A percentile compares a stretch with the other conserved stretches of the same genome.
Conservation (phyloP, 53 echinoderm and acorn worm genomes). For the Crossaster papposus region DNA sequence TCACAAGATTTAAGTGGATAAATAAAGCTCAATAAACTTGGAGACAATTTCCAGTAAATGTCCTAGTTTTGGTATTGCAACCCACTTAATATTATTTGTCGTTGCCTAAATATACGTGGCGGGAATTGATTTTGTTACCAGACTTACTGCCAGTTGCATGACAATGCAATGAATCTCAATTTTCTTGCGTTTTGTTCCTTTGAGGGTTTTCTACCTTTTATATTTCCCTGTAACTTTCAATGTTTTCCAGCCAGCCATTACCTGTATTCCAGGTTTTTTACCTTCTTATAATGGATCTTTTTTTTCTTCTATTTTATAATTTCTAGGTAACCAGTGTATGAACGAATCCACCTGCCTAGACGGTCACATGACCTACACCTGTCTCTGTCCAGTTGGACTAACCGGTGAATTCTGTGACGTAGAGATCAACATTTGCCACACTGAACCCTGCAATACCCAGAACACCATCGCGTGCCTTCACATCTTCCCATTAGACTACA, state of each 20-base stretch:
- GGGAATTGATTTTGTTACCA: too few relatives aligned
- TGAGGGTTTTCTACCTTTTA: too few relatives aligned
- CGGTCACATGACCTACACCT: slow-evolving; percentile 90
- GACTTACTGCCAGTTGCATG: too few relatives aligned
- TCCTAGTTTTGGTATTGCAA: too few relatives aligned
- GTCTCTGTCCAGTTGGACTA: slow-evolving; percentile 77
- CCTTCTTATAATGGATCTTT: neutral
- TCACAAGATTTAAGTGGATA: too few relatives aligned
- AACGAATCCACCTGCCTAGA: slow-evolving; percentile 84
- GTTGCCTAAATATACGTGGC: too few relatives aligned
- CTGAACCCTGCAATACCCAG: slow-evolving; percentile 65
- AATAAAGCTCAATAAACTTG: too few relatives aligned
- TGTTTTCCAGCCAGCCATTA: neutral
- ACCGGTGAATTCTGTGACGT: slow-evolving; percentile 71
- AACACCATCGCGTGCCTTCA: slow-evolving; percentile 68
- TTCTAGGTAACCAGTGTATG: slow-evolving; percentile 75
- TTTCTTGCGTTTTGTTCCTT: too few relatives aligned
- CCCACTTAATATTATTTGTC: too few relatives aligned
- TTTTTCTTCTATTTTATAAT: slow-evolving; percentile 1
- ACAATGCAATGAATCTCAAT: too few relatives aligned
- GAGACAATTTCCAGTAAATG: too few relatives aligned
- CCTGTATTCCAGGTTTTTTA: neutral
- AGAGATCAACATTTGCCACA: slow-evolving; percentile 84
- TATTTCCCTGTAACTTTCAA: too few relatives aligned
- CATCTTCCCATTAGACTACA: slow-evolving; percentile 86